These are phyloP conservation scores for Phataginus tricuspis DNA, from an alignment of 2,797 vertebrate species.

Conservation along the genomic window DNA sequence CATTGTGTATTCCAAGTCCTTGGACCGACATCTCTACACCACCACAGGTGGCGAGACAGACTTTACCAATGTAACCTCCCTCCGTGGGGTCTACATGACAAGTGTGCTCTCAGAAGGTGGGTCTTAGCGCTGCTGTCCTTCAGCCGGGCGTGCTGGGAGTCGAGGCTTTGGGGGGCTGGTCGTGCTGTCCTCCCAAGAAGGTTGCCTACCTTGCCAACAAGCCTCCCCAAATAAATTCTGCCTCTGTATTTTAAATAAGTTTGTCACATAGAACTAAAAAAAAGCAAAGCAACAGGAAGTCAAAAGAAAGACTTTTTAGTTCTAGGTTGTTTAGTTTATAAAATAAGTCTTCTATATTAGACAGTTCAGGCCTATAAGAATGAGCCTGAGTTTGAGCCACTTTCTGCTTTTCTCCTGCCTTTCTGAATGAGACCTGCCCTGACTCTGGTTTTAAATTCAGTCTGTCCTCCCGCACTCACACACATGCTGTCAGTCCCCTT, in stretches of 20 bases:
- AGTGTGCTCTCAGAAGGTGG: conserved; percentile 93
- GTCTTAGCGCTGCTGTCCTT: not conserved
- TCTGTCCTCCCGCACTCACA: not conserved
- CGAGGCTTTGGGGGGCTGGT: not conserved
- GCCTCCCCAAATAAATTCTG: not conserved
- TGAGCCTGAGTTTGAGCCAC: not conserved
- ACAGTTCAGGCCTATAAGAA: not conserved
- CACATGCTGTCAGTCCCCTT: not conserved
- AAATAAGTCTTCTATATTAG: not conserved
- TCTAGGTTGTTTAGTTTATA: not conserved
- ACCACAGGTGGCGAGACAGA: conserved; percentile 94
- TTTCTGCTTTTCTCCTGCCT: not conserved
- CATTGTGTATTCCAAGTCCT: conserved; percentile 95
- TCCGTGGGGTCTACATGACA: conserved; percentile 94
- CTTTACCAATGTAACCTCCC: conserved; percentile 96
- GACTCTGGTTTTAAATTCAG: not conserved
- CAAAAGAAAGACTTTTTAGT: not conserved
- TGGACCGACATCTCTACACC: conserved; percentile 95
- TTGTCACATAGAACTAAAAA: not conserved
- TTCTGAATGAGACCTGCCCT: not conserved
- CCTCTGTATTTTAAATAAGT: not conserved
- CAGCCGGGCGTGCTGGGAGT: not conserved
- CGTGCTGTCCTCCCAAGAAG: not conserved
- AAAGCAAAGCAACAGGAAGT: not conserved
- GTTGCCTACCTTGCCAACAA: not conserved